Conservation (phyloP, 1,140 invertebrate genomes). For the Brachionus rubens region DNA sequence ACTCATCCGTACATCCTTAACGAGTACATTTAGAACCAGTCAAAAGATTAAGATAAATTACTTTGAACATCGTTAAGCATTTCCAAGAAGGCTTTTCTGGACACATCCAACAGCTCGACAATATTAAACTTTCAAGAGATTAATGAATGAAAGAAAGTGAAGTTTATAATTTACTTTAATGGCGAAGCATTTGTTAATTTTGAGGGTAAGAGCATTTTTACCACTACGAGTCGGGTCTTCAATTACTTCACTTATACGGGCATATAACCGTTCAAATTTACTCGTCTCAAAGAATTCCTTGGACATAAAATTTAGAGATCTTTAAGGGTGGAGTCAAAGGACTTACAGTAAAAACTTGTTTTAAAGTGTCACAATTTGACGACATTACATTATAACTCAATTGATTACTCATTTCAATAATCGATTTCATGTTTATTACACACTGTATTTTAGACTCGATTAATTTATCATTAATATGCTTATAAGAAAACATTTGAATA, state of each 20-base stretch:
- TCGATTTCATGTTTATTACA: not conserved
- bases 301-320: too few relatives aligned
- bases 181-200: constrained; percentile 33
- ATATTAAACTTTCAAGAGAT: not conserved
- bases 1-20: not conserved
- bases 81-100: not conserved
- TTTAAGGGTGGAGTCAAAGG: too few relatives aligned
- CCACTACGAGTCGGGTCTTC: not conserved
- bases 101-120: not conserved
- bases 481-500: not conserved
- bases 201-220: not conserved
- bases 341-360: not conserved
- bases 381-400: constrained; percentile 7
- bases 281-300: not conserved
- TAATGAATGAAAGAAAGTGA: not conserved
- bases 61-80: constrained; percentile 23
- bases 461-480: not conserved
- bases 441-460: not conserved
- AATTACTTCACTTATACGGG: not conserved
- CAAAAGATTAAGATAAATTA: too few relatives aligned
- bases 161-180: not conserved
- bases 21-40: not conserved
- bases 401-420: not conserved
- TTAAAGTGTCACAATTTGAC: not conserved
- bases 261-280: not conserved